phyloP scores from a whole-genome alignment of 2,797 vertebrate genomes.

The Sternarchorhynchus goeldii region DNA sequence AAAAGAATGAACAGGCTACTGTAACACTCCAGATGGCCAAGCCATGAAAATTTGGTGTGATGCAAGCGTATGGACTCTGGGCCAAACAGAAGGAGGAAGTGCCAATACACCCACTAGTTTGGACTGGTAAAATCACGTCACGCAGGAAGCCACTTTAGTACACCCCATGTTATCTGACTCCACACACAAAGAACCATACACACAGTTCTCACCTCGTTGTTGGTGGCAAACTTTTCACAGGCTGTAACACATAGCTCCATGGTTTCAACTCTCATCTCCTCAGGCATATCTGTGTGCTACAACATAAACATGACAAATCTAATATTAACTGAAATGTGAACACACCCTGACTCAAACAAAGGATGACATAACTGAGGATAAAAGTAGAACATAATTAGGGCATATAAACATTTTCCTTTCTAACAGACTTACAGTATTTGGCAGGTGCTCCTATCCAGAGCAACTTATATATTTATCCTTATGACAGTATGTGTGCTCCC shows the following conservation, averaged over 20 bases:
- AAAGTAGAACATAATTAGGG: too few relatives aligned
- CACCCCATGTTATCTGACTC: constrained; percentile 38
- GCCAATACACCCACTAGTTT: constrained; percentile 44
- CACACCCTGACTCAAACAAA: too few relatives aligned
- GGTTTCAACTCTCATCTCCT: constrained; percentile 89
- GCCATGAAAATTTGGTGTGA: constrained; percentile 37
- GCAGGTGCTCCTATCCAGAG: too few relatives aligned
- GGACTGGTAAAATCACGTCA: constrained; percentile 26
- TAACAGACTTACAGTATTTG: too few relatives aligned
- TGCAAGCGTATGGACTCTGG: constrained; percentile 38
- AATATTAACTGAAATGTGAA: not conserved
- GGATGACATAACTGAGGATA: too few relatives aligned
- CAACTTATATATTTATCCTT: too few relatives aligned
- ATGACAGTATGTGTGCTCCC: too few relatives aligned
- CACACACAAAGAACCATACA: constrained; percentile 57
- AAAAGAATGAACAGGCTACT: constrained; percentile 41
- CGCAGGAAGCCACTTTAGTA: constrained; percentile 11
- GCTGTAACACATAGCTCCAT: constrained; percentile 82
- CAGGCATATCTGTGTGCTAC: constrained; percentile 96
- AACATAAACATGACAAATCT: constrained; percentile 38
- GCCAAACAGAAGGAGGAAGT: constrained; percentile 44
- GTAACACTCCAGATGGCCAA: constrained; percentile 51
- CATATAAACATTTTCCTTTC: too few relatives aligned
- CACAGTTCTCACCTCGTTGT: constrained; percentile 84
- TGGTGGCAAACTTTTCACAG: constrained; percentile 93